These are phyloP conservation scores for Zele albiditarsus DNA, from an alignment of 2,888 invertebrate genomes.

Conservation along the genomic window DNA sequence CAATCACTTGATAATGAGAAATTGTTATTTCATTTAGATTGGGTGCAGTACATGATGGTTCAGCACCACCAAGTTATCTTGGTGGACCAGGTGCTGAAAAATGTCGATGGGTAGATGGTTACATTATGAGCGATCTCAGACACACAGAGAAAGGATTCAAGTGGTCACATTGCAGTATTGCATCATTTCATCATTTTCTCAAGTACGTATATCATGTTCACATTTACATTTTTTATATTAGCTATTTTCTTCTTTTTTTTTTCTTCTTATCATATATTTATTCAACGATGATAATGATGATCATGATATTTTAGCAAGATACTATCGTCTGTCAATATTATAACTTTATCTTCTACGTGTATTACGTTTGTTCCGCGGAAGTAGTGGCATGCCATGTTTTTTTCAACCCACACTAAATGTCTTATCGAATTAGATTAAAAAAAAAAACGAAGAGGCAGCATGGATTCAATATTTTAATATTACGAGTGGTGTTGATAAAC, in stretches of 20 bases:
- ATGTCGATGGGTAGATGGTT: slow-evolving; percentile 96
- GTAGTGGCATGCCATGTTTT: background rate
- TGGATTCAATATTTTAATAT: background rate
- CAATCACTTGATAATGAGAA: slow-evolving; percentile 2
- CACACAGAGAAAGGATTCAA: slow-evolving; percentile 96
- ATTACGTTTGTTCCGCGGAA: slow-evolving; percentile 8
- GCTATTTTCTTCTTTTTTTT: background rate
- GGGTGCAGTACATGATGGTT: slow-evolving; percentile 97
- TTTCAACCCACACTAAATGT: background rate
- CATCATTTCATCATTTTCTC: slow-evolving; percentile 95
- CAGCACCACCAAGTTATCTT: slow-evolving; percentile 93
- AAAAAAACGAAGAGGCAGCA: background rate
- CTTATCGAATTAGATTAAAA: background rate
- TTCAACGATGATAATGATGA: background rate
- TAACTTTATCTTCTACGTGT: background rate
- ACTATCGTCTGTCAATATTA: background rate
- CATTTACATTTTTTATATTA: slow-evolving; percentile 2
- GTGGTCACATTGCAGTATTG: slow-evolving; percentile 94
- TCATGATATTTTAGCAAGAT: background rate
- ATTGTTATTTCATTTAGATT: slow-evolving; percentile 76
- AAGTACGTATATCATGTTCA: slow-evolving; percentile 79
- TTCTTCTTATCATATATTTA: background rate
- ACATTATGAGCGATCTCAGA: slow-evolving; percentile 95
- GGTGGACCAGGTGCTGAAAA: slow-evolving; percentile 96
- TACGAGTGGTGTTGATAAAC: background rate